Evolutionary conservation across 2,797 vertebrate species (phyloP).

Genomic region (Ctenosaura bakeri): DNA sequence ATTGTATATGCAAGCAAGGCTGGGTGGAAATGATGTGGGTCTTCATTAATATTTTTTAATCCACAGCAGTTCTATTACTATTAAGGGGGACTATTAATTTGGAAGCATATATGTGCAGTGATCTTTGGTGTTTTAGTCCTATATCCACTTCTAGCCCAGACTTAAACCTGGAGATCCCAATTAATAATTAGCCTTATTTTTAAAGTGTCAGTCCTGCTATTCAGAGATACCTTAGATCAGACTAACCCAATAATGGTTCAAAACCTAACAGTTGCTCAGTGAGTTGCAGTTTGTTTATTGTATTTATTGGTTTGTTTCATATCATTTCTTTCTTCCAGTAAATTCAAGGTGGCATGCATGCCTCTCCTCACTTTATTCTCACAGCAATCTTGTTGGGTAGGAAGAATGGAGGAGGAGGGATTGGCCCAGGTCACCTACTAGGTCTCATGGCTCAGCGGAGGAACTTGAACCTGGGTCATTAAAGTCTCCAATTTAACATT

Average conservation of each 20-base stretch:
- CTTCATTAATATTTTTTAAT: not conserved
- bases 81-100: not conserved
- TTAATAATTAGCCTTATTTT: not conserved
- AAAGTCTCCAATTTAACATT: no score
- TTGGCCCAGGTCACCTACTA: no score
- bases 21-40: not conserved
- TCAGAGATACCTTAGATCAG: not conserved
- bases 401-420: no score
- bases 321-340: no score
- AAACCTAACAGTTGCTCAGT: not conserved
- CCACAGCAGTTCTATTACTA: not conserved
- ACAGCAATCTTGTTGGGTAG: no score
- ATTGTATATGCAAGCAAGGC: not conserved
- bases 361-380: no score
- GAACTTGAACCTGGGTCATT: no score
- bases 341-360: no score
- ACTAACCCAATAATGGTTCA: not conserved
- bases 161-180: not conserved
- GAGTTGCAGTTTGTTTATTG: no score
- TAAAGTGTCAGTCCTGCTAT: not conserved
- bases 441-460: no score
- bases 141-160: not conserved
- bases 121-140: not conserved
- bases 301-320: no score
- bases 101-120: not conserved